A percentile compares a stretch with the other conserved stretches of the same genome.
These are phyloP conservation scores for Caenorhabditis imperialis DNA, from an alignment of 2,888 invertebrate species.

Conservation along the genomic window DNA sequence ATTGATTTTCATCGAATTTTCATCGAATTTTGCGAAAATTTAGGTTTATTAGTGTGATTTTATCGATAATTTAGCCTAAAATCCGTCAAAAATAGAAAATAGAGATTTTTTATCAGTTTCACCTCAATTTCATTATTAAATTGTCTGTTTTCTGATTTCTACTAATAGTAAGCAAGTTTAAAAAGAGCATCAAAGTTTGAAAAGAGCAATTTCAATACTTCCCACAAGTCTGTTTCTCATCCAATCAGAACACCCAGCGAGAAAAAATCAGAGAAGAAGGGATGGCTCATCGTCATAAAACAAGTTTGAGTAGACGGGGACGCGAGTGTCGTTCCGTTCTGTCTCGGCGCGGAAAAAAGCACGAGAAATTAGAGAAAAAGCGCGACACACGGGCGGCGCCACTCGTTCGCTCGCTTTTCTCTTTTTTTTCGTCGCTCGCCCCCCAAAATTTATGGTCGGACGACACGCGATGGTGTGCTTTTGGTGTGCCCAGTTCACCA, in stretches of 20 bases:
- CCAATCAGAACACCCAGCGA: not conserved
- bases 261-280: conserved; percentile 2
- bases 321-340: not conserved
- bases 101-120: too few relatives aligned
- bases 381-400: not conserved
- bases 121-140: too few relatives aligned
- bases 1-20: not conserved
- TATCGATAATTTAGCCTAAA: conserved; percentile 4
- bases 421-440: conserved; percentile 4
- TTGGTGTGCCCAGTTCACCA: conserved; percentile 13
- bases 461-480: conserved; percentile 41
- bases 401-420: conserved; percentile 1
- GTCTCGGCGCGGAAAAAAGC: not conserved
- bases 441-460: conserved; percentile 36
- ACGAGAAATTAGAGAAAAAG: conserved; percentile 1
- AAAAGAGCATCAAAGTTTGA: too few relatives aligned
- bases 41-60: not conserved
- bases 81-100: too few relatives aligned
- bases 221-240: conserved; percentile 33
- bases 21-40: not conserved
- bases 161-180: too few relatives aligned
- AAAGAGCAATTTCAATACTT: too few relatives aligned
- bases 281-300: conserved; percentile 22
- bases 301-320: conserved; percentile 10
- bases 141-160: too few relatives aligned